Percentiles rank a stretch among this genome's conserved stretches.
phyloP scores from a whole-genome alignment of 2,888 invertebrate species.

The Apomyelois bistriatella region DNA sequence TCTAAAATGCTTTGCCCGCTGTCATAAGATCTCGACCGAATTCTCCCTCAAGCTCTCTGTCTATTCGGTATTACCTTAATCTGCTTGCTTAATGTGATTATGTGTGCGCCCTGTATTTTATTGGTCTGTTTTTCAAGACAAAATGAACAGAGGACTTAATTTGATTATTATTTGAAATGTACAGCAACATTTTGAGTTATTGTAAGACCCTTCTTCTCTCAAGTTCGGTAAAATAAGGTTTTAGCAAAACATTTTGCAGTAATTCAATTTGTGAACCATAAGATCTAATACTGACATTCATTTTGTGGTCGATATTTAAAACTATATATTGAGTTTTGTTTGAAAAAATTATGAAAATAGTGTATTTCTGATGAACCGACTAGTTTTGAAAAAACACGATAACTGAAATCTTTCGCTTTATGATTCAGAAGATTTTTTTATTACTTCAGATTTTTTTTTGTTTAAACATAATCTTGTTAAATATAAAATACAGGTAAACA shows the following conservation, averaged over 20 bases:
- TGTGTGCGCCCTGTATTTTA: conserved; percentile 23
- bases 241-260: background rate
- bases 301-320: background rate
- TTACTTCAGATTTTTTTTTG: too few species aligned
- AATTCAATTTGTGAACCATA: background rate
- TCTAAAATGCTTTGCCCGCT: background rate
- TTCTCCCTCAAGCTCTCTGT: background rate
- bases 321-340: conserved; percentile 15
- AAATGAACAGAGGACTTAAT: conserved; percentile 15
- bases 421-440: too few species aligned
- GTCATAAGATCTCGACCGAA: too few species aligned
- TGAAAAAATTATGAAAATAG: background rate
- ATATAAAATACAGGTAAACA: too few species aligned
- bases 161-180: conserved; percentile 13
- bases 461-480: too few species aligned
- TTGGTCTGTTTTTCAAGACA: conserved; percentile 21
- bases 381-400: too few species aligned
- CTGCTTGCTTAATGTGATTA: conserved; percentile 40
- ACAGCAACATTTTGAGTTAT: conserved; percentile 9
- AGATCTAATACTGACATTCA: background rate
- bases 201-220: background rate
- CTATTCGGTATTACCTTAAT: conserved; percentile 31
- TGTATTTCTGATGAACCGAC: too few species aligned
- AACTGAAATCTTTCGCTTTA: too few species aligned
- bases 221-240: background rate